Evolutionary conservation across 2,113 vertebrate species (phyloP).

Genomic region (Morone saxatilis): DNA sequence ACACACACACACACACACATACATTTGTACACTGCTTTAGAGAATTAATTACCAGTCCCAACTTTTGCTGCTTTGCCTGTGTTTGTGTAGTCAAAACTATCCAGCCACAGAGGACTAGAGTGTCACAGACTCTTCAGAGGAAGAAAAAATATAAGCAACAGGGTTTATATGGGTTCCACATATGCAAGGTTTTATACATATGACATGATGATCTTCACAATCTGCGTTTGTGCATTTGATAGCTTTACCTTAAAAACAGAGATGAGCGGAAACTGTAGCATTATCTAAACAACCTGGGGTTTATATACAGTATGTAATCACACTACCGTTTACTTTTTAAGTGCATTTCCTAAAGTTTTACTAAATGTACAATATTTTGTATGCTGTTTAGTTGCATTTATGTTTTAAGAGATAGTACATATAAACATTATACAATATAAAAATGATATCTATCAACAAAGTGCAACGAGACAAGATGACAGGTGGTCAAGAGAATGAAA

Average conservation of each 20-base stretch:
- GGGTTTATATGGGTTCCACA: not conserved
- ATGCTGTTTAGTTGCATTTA: not conserved
- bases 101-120: not conserved
- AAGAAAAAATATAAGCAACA: conserved; percentile 4
- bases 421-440: not conserved
- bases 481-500: not conserved
- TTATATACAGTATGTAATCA: not conserved
- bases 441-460: not conserved
- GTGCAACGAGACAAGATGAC: not conserved
- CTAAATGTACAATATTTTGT: not conserved
- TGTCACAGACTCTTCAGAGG: conserved; percentile 5
- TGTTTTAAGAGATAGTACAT: too few species aligned
- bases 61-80: conserved; percentile 52
- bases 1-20: conserved; percentile 10
- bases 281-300: not conserved
- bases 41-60: conserved; percentile 69
- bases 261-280: not conserved
- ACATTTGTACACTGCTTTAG: conserved; percentile 6
- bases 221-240: not conserved
- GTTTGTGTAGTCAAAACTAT: conserved; percentile 54
- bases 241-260: not conserved
- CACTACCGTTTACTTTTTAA: not conserved
- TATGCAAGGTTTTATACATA: not conserved
- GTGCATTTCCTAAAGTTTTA: not conserved
- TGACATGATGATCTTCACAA: not conserved